phyloP scores from a whole-genome alignment of 2,888 invertebrate genomes.

The Hypena proboscidalis region DNA sequence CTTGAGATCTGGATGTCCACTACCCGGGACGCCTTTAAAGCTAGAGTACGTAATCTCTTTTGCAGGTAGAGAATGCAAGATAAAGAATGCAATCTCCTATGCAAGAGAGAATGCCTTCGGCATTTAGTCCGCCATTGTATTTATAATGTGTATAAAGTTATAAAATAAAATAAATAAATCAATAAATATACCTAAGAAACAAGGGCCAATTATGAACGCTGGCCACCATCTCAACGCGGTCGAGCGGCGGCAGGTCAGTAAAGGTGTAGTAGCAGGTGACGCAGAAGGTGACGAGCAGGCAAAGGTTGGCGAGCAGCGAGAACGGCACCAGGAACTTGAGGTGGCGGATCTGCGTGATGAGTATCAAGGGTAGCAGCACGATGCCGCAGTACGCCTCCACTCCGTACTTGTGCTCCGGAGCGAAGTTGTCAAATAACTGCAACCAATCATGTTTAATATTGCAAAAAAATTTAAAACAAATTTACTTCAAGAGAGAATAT shows the following conservation, averaged over 20 bases:
- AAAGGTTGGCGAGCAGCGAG: conserved; percentile 93
- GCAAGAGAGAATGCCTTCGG: no score
- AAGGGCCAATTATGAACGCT: conserved; percentile 88
- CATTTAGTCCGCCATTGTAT: no score
- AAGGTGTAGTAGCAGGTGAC: conserved; percentile 94
- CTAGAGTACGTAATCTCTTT: no score
- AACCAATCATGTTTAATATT: conserved; percentile 48
- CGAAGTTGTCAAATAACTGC: conserved; percentile 81
- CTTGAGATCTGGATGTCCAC: no score
- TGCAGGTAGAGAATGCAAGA: no score
- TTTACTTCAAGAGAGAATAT: no score
- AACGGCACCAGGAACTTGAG: conserved; percentile 95
- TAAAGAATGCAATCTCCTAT: no score
- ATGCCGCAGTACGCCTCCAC: conserved; percentile 87
- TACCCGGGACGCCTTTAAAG: no score
- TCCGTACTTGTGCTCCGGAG: conserved; percentile 69
- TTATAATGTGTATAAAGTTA: background rate
- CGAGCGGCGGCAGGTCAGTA: conserved; percentile 63
- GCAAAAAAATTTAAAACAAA: no score
- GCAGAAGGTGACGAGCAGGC: conserved; percentile 90
- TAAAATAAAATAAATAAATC: background rate
- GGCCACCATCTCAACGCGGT: conserved; percentile 66
- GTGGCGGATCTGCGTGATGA: conserved; percentile 89
- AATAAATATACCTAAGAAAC: conserved; percentile 88
- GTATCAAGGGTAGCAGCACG: conserved; percentile 87